A percentile compares a stretch with the other conserved stretches of the same genome.
Conservation (phyloP, 2,113 vertebrate genomes). For the Nerophis lumbriciformis region DNA sequence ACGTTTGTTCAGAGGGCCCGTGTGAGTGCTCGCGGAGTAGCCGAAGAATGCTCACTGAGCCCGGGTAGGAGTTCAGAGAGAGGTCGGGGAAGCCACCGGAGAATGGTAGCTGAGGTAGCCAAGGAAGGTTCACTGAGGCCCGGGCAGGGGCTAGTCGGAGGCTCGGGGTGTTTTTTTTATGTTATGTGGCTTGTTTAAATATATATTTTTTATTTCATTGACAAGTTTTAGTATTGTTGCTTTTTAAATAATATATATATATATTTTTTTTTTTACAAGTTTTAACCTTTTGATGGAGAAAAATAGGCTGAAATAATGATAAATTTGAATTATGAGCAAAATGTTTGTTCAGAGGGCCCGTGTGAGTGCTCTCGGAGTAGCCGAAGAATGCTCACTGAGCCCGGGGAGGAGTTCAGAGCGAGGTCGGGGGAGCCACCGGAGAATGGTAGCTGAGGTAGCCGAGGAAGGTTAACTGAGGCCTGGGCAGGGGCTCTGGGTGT, state of each 20-base stretch:
- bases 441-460: too few relatives aligned
- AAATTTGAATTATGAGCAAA: too few relatives aligned
- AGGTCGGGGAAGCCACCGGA: background rate
- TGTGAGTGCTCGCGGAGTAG: background rate
- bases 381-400: too few relatives aligned
- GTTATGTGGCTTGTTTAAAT: background rate
- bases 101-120: background rate
- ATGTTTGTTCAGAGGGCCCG: too few relatives aligned
- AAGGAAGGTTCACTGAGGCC: background rate
- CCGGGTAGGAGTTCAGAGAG: background rate
- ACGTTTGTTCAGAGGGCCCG: background rate
- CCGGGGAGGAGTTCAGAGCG: too few relatives aligned
- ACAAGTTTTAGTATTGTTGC: background rate
- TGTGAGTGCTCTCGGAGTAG: too few relatives aligned
- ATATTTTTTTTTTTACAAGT: too few relatives aligned
- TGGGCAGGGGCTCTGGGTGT: too few relatives aligned
- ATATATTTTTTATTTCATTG: background rate
- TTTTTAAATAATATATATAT: too few relatives aligned
- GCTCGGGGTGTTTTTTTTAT: background rate
- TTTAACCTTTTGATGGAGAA: too few relatives aligned
- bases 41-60: background rate
- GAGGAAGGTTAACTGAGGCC: too few relatives aligned
- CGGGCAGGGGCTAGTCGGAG: background rate
- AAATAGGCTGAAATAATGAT: background rate
- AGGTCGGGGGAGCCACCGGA: too few relatives aligned